Conservation (phyloP, 2,888 invertebrate genomes). For the Dioctria rufipes region DNA sequence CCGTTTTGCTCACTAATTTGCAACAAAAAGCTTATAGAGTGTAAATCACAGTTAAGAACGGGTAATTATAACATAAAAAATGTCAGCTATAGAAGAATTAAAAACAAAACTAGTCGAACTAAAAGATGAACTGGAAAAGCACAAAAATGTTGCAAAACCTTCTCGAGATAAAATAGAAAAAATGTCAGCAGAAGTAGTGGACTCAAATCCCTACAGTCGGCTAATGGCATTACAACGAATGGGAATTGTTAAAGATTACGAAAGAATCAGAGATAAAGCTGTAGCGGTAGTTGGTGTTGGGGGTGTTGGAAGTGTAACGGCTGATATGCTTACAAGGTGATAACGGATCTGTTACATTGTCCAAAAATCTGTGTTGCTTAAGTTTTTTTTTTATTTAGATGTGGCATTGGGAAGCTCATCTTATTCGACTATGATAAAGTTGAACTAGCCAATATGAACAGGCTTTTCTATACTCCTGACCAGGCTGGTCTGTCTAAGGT, state of each 20-base stretch:
- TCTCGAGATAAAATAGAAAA: conserved; percentile 82
- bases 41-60: background rate
- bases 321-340: conserved; percentile 93
- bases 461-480: conserved; percentile 98
- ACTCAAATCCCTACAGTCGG: conserved; percentile 99
- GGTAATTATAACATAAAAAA: conserved; percentile 67
- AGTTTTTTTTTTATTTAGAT: conserved; percentile 72
- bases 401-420: conserved; percentile 96
- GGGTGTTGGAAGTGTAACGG: conserved; percentile 99
- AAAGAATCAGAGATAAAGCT: conserved; percentile 88
- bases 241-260: conserved; percentile 99
- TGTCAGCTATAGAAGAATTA: conserved; percentile 77
- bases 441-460: conserved; percentile 99
- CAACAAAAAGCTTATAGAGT: background rate
- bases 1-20: conserved; percentile 18
- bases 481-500: conserved; percentile 97
- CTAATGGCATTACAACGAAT: conserved; percentile 98
- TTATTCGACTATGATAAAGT: conserved; percentile 99
- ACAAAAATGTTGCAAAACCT: conserved; percentile 59
- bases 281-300: conserved; percentile 98
- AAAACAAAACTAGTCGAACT: conserved; percentile 77
- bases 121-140: conserved; percentile 75
- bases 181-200: conserved; percentile 97
- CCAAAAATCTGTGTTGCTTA: too few relatives aligned
- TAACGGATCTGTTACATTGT: too few relatives aligned